Conservation (phyloP, 2,888 invertebrate species). For the Chironomus tentans region DNA sequence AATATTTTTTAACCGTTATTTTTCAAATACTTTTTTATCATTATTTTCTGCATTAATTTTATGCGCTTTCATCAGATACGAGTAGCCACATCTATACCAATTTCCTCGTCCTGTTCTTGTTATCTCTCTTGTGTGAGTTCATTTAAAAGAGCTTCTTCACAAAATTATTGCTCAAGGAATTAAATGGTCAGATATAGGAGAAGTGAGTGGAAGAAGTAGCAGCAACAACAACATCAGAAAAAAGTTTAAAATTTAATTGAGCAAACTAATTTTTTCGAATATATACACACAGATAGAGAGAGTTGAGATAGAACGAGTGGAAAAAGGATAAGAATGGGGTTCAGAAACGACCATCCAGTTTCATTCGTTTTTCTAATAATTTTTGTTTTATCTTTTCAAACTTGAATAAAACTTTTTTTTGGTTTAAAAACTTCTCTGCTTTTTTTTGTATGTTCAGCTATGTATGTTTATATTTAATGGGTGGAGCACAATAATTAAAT, state of each 20-base stretch:
- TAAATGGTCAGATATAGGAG: too few species aligned
- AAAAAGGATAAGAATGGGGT: not conserved
- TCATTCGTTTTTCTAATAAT: not conserved
- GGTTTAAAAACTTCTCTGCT: not conserved
- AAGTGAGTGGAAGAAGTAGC: too few species aligned
- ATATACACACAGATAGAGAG: too few species aligned
- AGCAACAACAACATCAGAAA: not conserved
- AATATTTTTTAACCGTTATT: too few species aligned
- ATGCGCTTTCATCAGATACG: too few species aligned
- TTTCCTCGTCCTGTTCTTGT: not conserved
- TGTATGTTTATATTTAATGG: not conserved
- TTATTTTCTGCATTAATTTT: too few species aligned
- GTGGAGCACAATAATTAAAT: constrained; percentile 12
- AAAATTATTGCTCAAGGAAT: too few species aligned
- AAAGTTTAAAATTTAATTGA: constrained; percentile 15
- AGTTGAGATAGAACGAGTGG: too few species aligned
- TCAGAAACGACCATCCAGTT: not conserved
- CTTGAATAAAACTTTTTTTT: not conserved
- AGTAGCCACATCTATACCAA: too few species aligned
- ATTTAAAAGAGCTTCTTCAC: not conserved
- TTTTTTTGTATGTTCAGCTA: not conserved
- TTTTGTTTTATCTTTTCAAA: not conserved
- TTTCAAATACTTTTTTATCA: too few species aligned
- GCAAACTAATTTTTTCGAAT: constrained; percentile 14
- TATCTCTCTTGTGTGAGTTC: not conserved